phyloP scores from a whole-genome alignment of 2,113 vertebrate genomes.

The Nansenia antarctica region DNA sequence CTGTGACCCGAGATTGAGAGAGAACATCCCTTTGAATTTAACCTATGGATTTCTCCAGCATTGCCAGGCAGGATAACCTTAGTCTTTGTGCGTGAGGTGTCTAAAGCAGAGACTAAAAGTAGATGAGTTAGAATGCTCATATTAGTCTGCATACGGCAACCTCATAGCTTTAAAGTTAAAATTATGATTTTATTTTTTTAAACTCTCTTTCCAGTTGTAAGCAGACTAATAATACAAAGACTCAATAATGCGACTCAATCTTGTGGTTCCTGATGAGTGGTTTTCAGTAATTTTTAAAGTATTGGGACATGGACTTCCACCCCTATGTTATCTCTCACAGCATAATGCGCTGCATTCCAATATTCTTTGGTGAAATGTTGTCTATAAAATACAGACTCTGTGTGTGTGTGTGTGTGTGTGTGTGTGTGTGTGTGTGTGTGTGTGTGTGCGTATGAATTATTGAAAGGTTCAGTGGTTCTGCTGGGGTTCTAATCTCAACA shows the following conservation, averaged over 20 bases:
- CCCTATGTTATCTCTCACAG: conserved; percentile 41
- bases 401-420: conserved; percentile 45
- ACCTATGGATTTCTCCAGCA: conserved; percentile 9
- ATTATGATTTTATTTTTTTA: too few relatives aligned
- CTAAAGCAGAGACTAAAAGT: conserved; percentile 6
- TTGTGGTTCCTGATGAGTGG: too few relatives aligned
- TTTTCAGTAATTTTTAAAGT: too few relatives aligned
- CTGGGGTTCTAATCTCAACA: conserved; percentile 58
- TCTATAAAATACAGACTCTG: conserved; percentile 59
- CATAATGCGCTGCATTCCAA: conserved; percentile 28
- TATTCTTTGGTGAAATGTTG: conserved; percentile 54
- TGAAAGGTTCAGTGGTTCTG: conserved; percentile 47
- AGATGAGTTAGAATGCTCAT: background rate
- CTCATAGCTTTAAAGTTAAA: background rate
- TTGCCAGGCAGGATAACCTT: background rate
- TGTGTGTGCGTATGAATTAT: conserved; percentile 64
- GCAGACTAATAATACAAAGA: too few relatives aligned
- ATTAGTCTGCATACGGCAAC: background rate
- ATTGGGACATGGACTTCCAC: background rate
- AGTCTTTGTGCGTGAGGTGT: background rate
- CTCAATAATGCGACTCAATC: too few relatives aligned
- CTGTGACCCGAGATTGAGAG: conserved; percentile 15
- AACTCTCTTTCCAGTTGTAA: too few relatives aligned
- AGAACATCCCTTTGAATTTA: conserved; percentile 27
- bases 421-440: conserved; percentile 42